phyloP scores from a whole-genome alignment of 2,888 invertebrate genomes.

The Hydroisotoma schaefferi region DNA sequence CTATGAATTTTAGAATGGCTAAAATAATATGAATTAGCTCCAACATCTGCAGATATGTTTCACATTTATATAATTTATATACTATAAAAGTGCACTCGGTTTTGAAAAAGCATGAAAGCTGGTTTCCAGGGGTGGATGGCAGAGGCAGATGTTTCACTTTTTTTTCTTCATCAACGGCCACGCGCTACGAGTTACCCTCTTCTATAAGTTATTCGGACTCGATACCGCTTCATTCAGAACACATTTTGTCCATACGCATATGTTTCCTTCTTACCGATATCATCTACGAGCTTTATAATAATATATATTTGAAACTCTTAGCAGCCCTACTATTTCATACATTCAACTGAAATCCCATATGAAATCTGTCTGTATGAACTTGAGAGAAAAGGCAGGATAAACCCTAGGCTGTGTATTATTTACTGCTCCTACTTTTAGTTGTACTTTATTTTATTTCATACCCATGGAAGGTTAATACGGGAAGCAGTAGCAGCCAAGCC shows the following conservation, averaged over 20 bases:
- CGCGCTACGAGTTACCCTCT: slow-evolving; percentile 41
- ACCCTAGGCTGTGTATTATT: neutral
- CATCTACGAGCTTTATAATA: too few species aligned
- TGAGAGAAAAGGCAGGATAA: slow-evolving; percentile 8
- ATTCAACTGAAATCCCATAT: too few species aligned
- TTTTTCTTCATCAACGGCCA: slow-evolving; percentile 37
- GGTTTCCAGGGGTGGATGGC: slow-evolving; percentile 4
- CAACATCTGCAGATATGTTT: too few species aligned
- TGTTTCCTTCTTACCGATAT: too few species aligned
- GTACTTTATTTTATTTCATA: neutral
- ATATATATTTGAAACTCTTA: too few species aligned
- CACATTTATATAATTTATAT: too few species aligned
- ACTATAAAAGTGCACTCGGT: neutral
- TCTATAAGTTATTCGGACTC: neutral
- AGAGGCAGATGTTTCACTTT: slow-evolving; percentile 36
- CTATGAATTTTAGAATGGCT: too few species aligned
- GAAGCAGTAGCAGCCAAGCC: slow-evolving; percentile 10
- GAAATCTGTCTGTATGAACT: too few species aligned
- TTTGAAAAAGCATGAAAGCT: slow-evolving; percentile 1
- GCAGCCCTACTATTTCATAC: too few species aligned
- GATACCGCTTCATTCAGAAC: slow-evolving; percentile 17
- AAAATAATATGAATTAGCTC: too few species aligned
- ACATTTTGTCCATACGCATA: neutral
- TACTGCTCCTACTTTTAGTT: too few species aligned
- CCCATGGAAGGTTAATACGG: too few species aligned